Base-by-base conservation (phyloP, 2,797 vertebrate genomes). In the Mycteria americana region DNA sequence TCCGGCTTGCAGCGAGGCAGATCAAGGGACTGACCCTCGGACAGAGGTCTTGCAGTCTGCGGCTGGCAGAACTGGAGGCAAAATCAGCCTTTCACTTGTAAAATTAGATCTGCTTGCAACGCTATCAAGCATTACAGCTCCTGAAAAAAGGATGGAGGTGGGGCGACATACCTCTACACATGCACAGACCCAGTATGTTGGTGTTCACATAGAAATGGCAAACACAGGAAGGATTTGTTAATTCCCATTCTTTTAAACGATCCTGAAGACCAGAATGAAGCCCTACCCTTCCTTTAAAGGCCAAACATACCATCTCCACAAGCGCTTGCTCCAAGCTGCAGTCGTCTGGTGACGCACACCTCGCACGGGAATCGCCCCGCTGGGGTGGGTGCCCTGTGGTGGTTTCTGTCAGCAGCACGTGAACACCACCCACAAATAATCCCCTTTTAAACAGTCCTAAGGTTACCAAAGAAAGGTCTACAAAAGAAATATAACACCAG, bases 141-240 rank as follows among this genome's bases (percentile, higher is more conserved):
- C 50, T 59, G 46, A 60, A 51, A 41, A 53, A 45, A 23, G 57
- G 63, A n/a, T 5, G 11, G 23, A 54, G 13, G 4, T n/a, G 18
- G 41, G 18, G 31, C 43, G 41, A 64, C 18, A 13, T 19, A 30
- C 18, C n/a, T 73, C 39, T 53, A 57, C 18, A 37, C 3, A 3
- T 3, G 21, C 51, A 70, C 28, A 43, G 27, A 45, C 4, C 3
- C 0, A 0, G 1, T 22, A 10, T 11, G 4, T 39, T 60, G 13
- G 4, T 59, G 91, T 87, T 53, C 75, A 78, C 21, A n/a, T 0
- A 57, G 37, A 77, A 84, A 77, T 12, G 17, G 31, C 10, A 24
- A 77, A 53, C 18, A 33, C 14, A 65, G 18, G 30, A 79, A 10
- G 59, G 30, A 46, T 73, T 28, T 27, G 7, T 73, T 63, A 62